Evolutionary conservation across 2,888 invertebrate genomes (phyloP), one percentile per base, ranked within the genome.

Genomic region (Luffia ferchaultella): DNA sequence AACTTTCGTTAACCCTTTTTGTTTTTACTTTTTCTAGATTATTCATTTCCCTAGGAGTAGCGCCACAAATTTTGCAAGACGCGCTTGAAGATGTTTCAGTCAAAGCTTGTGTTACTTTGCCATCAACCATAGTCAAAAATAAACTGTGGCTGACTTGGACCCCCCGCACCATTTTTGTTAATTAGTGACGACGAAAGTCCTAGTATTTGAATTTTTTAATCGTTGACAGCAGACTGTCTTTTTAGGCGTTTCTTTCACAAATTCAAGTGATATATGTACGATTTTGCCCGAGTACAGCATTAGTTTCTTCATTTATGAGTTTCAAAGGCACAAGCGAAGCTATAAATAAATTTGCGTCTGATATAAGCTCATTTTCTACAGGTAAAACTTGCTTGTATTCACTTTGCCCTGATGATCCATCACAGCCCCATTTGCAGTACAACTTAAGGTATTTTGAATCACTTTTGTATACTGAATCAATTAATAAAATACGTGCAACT

Each of bases 121-220:
- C 58, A 47, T 61, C 58, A 45, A 57, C 56, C 59, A 57, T 59
- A 18, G 59, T 58, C 16, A 60, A 48, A 54, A 57, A 59, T 40
- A 59, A 54, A 53, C 59, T 49, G 50, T 59, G 55, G 17, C 54
- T 56, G 7, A 57, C 52, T 50, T 53, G 17, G 2, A 55, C 45
- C 20, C 40, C n/a, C 52, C 9, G 45, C 50, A 20, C 50, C 52
- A 18, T 52, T 42, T 48, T 53, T 54, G 49, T 56, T 57, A 18
- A 57, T 55, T 30, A 49, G 12, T 43, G 55, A 50, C 50, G 57
- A 45, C 3, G n/a, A 2, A 20, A 58, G 51, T 47, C 16, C 12
- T 18, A 18, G 2, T 50, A 30, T 50, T 50, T 50, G 45, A 18
- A 2, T 45, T 30, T 50, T 43, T 5, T 55, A 53, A 19, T 57